Conservation (phyloP, 1,140 invertebrate species). For the Parasteatoda tepidariorum region DNA sequence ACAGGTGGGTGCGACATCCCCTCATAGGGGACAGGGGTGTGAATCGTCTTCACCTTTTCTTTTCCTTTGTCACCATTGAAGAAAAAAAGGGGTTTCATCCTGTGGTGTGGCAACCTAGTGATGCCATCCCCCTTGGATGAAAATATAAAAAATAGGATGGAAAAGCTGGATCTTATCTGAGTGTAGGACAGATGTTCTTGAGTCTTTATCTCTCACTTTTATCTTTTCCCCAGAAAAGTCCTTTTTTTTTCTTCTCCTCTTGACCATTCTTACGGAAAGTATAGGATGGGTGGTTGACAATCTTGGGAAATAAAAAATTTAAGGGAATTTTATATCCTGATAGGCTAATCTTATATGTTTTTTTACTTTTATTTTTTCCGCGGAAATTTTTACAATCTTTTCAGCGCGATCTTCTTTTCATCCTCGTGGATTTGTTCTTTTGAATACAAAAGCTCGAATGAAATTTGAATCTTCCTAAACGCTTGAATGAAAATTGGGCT, state of each 20-base stretch:
- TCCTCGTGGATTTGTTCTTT: too few species aligned
- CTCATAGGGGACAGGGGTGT: not conserved
- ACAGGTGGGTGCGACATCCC: slow-evolving; percentile 23
- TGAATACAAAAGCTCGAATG: too few species aligned
- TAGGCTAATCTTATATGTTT: not conserved
- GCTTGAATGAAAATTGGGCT: too few species aligned
- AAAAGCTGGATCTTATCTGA: slow-evolving; percentile 30
- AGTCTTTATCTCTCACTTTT: slow-evolving; percentile 44
- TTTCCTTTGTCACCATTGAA: slow-evolving; percentile 6
- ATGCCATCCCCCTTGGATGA: not conserved
- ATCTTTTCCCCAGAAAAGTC: slow-evolving; percentile 6
- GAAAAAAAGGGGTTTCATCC: slow-evolving; percentile 24
- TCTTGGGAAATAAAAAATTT: not conserved
- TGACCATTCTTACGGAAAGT: slow-evolving; percentile 5
- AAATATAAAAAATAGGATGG: not conserved
- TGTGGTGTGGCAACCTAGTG: not conserved
- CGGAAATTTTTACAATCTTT: too few species aligned
- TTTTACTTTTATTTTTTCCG: too few species aligned
- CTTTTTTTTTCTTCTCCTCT: slow-evolving; percentile 7
- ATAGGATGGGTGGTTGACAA: not conserved
- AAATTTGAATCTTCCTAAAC: too few species aligned
- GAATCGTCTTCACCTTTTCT: slow-evolving; percentile 18
- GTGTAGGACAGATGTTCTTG: slow-evolving; percentile 41
- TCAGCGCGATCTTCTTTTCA: too few species aligned
- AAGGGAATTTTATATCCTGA: not conserved